phyloP scores from a whole-genome alignment of 1,140 invertebrate genomes.

The Drepana arcuata region DNA sequence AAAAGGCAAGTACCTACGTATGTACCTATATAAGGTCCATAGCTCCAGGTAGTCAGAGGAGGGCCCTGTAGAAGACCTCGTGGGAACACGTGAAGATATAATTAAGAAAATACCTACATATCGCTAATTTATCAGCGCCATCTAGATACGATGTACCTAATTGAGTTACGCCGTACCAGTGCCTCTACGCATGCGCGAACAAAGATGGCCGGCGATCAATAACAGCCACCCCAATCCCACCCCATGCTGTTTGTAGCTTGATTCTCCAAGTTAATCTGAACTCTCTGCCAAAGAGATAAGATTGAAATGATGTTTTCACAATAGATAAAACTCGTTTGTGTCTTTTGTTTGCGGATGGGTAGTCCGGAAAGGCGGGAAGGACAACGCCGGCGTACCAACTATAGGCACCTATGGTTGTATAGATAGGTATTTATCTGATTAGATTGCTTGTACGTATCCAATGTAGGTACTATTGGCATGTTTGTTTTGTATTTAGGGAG shows the following conservation, averaged over 20 bases:
- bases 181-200: conserved; percentile 43
- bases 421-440: conserved; percentile 12
- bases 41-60: too few relatives aligned
- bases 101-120: neutral
- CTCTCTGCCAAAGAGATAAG: conserved; percentile 9
- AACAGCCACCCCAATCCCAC: conserved; percentile 41
- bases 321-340: conserved; percentile 22
- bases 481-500: too few relatives aligned
- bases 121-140: conserved; percentile 30
- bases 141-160: conserved; percentile 30
- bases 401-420: too few relatives aligned
- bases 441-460: too few relatives aligned
- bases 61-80: too few relatives aligned
- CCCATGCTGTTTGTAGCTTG: conserved; percentile 16
- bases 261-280: conserved; percentile 11
- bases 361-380: too few relatives aligned
- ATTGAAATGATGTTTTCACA: conserved; percentile 6
- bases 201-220: conserved; percentile 64
- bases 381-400: too few relatives aligned
- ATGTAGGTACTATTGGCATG: too few relatives aligned
- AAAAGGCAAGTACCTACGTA: too few relatives aligned
- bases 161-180: conserved; percentile 14
- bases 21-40: too few relatives aligned
- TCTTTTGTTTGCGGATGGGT: conserved; percentile 35
- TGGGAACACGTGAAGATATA: conserved; percentile 6